A percentile compares a stretch with the other conserved stretches of the same genome.
Evolutionary conservation across 2,113 vertebrate genomes (phyloP).

Genomic region (Rhabdomys dilectus): DNA sequence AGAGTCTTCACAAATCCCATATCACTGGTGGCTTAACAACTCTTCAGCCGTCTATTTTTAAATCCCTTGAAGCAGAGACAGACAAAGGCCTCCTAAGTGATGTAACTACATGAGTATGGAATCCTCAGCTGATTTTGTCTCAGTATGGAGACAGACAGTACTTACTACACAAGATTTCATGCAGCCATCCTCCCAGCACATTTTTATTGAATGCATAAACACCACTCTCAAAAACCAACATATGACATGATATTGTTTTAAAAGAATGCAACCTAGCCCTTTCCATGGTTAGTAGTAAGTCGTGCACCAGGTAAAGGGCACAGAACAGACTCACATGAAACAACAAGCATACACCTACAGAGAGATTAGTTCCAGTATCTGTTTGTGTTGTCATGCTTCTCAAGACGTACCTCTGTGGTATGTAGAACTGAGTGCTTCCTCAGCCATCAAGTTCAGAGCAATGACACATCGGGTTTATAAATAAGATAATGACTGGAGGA

Average conservation of each 20-base stretch:
- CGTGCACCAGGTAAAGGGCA: fast-evolving
- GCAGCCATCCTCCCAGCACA: not conserved
- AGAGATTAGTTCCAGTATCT: not conserved
- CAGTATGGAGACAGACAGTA: not conserved
- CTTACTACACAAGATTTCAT: not conserved
- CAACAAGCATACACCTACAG: not conserved
- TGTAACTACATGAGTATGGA: not conserved
- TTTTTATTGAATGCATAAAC: not conserved
- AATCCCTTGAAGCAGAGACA: not conserved
- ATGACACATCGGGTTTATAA: not conserved
- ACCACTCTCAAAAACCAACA: not conserved
- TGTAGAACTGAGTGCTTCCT: not conserved
- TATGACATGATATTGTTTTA: not conserved
- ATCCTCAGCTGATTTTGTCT: too few species aligned
- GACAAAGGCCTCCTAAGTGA: not conserved
- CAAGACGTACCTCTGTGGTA: not conserved
- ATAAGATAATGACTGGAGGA: not conserved
- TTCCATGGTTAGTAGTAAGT: not conserved
- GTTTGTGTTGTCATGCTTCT: not conserved
- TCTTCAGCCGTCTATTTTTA: not conserved
- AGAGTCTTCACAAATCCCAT: not conserved
- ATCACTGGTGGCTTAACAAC: not conserved
- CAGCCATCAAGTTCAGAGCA: not conserved
- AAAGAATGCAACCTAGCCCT: not conserved
- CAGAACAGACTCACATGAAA: fast-evolving